phyloP scores from a whole-genome alignment of 2,797 vertebrate genomes.

The Orientallactaga sibirica region DNA sequence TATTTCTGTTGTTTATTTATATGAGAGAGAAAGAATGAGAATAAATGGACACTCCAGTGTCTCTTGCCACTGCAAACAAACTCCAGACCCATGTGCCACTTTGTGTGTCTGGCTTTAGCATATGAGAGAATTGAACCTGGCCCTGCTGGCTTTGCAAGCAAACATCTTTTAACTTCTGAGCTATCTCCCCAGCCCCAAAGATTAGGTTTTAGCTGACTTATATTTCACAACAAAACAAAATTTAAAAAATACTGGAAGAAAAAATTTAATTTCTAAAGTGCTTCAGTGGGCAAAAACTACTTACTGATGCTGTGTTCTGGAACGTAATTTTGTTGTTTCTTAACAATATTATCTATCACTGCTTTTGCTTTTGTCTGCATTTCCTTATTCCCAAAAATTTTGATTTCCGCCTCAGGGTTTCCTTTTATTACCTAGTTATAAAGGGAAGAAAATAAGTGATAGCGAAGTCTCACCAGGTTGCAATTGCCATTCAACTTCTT shows the following conservation, averaged over 20 bases:
- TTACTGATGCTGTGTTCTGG: conserved; percentile 82
- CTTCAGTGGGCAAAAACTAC: conserved; percentile 59
- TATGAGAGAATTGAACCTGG: too few relatives aligned
- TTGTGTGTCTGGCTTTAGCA: too few relatives aligned
- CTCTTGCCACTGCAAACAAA: too few relatives aligned
- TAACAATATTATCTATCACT: conserved; percentile 91
- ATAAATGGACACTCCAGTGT: too few relatives aligned
- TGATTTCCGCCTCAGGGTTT: conserved; percentile 89
- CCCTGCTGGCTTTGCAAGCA: too few relatives aligned
- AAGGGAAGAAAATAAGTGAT: conserved; percentile 26
- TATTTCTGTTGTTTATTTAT: too few relatives aligned
- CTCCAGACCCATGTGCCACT: too few relatives aligned
- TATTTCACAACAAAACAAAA: too few relatives aligned
- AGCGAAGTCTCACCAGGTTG: not conserved
- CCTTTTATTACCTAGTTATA: conserved; percentile 91
- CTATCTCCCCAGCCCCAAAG: too few relatives aligned
- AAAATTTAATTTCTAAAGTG: not conserved
- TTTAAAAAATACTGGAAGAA: not conserved
- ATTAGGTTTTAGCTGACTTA: too few relatives aligned
- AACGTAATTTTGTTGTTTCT: conserved; percentile 75
- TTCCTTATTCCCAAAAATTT: conserved; percentile 90
- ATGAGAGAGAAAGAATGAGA: too few relatives aligned
- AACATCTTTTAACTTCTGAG: too few relatives aligned
- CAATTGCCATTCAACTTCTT: not conserved
- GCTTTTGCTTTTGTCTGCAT: conserved; percentile 93